Evolutionary conservation across 2,888 invertebrate species (phyloP).

Genomic region (Mythimna pallens): DNA sequence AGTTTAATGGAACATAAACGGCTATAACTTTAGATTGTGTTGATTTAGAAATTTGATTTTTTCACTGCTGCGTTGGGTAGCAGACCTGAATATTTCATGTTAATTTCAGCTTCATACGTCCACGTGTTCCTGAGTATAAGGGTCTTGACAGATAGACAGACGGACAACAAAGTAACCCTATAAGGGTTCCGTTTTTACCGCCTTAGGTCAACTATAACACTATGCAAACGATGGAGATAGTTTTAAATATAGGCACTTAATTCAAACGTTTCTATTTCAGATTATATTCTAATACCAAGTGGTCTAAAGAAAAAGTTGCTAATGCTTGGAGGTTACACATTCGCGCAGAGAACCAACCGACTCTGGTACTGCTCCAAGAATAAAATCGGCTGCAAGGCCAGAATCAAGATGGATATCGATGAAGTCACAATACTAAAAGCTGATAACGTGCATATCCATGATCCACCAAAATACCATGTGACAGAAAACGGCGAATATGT

Average conservation of each 20-base stretch:
- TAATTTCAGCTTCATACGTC: too few relatives aligned
- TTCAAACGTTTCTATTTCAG: constrained; percentile 1
- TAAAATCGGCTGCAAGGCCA: constrained; percentile 61
- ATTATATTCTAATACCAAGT: constrained; percentile 50
- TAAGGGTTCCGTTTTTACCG: too few relatives aligned
- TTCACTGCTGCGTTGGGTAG: too few relatives aligned
- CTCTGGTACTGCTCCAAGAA: constrained; percentile 64
- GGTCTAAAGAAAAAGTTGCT: constrained; percentile 49
- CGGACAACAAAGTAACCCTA: too few relatives aligned
- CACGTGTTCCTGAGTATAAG: too few relatives aligned
- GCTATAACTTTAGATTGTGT: too few relatives aligned
- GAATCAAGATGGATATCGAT: constrained; percentile 55
- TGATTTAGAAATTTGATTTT: too few relatives aligned
- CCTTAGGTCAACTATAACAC: too few relatives aligned
- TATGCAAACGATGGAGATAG: background rate
- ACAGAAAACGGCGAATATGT: constrained; percentile 59
- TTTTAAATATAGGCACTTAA: background rate
- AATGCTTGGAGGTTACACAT: constrained; percentile 65
- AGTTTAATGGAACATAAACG: too few relatives aligned
- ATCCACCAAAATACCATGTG: constrained; percentile 62
- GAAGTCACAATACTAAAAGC: constrained; percentile 55
- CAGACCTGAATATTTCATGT: too few relatives aligned
- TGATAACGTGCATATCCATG: constrained; percentile 63
- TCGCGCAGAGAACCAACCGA: constrained; percentile 47
- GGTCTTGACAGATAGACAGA: too few relatives aligned